Base-by-base conservation (phyloP, 2,888 invertebrate species). In the Nowickia ferox region DNA sequence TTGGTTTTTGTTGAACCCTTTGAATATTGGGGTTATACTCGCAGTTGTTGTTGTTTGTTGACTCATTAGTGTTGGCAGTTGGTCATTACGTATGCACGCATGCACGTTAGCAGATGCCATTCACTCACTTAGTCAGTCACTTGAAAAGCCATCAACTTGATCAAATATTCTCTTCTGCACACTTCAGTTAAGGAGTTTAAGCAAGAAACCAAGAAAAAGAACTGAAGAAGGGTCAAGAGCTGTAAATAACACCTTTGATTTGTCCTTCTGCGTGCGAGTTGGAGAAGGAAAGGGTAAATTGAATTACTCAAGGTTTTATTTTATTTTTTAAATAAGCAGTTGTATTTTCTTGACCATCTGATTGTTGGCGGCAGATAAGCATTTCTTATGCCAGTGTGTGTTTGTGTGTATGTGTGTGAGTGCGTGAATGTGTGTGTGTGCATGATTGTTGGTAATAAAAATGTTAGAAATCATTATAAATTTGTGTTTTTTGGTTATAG, bases 181-280 rank as follows among this genome's bases (percentile, higher is more conserved):
- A 44, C 68, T 79, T 76, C 19, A 65, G 55, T 17, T 81, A 17
- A 61, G 59, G 17, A 69, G 53, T 53, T 30, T 30, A 30, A 30
- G 30, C 2, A 19, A 59, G 42, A 59, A 51, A 77, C 38, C 59
- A 69, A n/a, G 46, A 38, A 59, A 57, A 46, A 59, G 9, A 61
- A 46, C 30, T 11, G 78, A 84, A 87, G 90, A 90, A 90, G 68
- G 90, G 90, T 90, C 90, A 90, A 89, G 88, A 87, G 77, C 88
- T 89, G 88, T 87, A 88, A 88, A 84, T 89, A 90, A 90, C 90
- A 90, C 91, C 91, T 90, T 90, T 90, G 90, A 90, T 90, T 90
- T 88, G 88, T 87, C 89, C 79, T 79, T 76, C 71, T 86, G 82
- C 61, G 79, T 53, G 10, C 76, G 30, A 30, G 30, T 15, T 48